Conservation (phyloP, 2,113 vertebrate genomes). For the Chamaea fasciata region DNA sequence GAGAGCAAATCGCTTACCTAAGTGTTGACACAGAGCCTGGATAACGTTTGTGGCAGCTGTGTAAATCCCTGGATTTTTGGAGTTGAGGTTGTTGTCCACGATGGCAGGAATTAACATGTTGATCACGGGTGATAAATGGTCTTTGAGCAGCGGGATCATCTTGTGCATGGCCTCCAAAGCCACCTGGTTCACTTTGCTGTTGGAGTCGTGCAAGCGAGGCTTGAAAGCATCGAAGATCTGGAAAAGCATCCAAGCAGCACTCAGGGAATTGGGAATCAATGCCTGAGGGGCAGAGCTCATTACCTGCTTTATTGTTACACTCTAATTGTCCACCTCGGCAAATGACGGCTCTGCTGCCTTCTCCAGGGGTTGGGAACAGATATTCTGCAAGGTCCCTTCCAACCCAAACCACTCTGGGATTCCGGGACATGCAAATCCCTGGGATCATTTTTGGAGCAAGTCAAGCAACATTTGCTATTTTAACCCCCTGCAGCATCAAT, state of each 20-base stretch:
- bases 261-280: rapidly evolving
- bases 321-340: not conserved
- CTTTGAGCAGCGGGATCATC: constrained; percentile 81
- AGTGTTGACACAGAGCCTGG: constrained; percentile 78
- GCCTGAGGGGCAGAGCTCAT: rapidly evolving
- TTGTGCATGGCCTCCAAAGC: constrained; percentile 87
- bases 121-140: constrained; percentile 84
- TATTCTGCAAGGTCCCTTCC: not conserved
- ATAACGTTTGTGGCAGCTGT: constrained; percentile 83
- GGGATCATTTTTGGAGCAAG: not conserved
- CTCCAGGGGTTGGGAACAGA: rapidly evolving
- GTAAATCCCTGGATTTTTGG: constrained; percentile 88
- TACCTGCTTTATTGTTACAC: not conserved
- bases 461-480: not conserved
- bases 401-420: not conserved
- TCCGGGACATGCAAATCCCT: not conserved
- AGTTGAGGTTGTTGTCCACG: constrained; percentile 96
- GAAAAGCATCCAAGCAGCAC: not conserved
- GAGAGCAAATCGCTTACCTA: constrained; percentile 75
- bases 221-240: constrained; percentile 93
- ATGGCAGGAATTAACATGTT: constrained; percentile 89
- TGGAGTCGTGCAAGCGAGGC: constrained; percentile 87
- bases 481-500: rapidly evolving
- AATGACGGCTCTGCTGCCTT: not conserved
- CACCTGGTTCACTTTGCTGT: constrained; percentile 89